These are phyloP conservation scores for Atherinomorus stipes DNA, from an alignment of 2,113 vertebrate species.

Conservation along the genomic window DNA sequence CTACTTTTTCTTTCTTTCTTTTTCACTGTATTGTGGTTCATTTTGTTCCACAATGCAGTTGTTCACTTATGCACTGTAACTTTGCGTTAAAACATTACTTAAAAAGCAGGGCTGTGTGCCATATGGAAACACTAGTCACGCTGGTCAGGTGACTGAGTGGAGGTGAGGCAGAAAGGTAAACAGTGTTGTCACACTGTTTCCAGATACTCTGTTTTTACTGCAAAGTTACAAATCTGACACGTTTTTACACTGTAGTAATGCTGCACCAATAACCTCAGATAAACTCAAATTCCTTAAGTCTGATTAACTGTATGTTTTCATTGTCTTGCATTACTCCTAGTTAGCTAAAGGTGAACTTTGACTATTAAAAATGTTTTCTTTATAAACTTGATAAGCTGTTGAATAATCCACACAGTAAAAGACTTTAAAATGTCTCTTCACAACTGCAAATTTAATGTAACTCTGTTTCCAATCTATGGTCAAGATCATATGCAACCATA, in stretches of 20 bases:
- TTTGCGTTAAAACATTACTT: conserved; percentile 36
- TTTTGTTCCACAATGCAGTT: conserved; percentile 19
- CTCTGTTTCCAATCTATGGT: conserved; percentile 26
- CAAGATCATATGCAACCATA: conserved; percentile 29
- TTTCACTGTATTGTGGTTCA: neutral
- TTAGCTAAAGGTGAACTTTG: neutral
- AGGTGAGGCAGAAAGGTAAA: conserved; percentile 65
- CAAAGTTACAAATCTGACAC: neutral
- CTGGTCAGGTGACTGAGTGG: conserved; percentile 60
- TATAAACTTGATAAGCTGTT: conserved; percentile 11
- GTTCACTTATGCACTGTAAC: neutral
- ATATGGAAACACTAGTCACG: conserved; percentile 70
- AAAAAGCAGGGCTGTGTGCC: conserved; percentile 43
- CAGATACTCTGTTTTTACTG: conserved; percentile 35
- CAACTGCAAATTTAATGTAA: neutral
- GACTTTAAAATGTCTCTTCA: neutral
- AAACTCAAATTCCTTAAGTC: neutral
- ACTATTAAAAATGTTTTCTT: neutral
- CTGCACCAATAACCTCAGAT: neutral
- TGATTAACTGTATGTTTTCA: conserved; percentile 1
- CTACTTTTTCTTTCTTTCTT: neutral
- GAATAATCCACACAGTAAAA: neutral
- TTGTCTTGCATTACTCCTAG: neutral
- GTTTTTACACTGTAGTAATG: neutral
- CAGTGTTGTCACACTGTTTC: conserved; percentile 35